phyloP scores from a whole-genome alignment of 2,888 invertebrate species.

The Chrysolina americana region DNA sequence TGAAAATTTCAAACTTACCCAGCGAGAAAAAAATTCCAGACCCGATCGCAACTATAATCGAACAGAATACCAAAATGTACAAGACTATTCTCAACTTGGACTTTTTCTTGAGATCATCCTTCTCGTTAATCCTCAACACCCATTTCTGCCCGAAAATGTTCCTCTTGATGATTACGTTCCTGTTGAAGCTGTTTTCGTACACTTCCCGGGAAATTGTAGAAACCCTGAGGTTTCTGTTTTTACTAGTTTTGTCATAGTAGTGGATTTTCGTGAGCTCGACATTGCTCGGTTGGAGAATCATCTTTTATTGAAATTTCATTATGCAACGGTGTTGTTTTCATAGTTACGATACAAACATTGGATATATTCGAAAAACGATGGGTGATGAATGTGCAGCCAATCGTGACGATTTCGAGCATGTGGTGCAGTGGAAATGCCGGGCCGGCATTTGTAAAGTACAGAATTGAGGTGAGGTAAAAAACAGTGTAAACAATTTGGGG shows the following conservation, averaged over 20 bases:
- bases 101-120: conserved; percentile 48
- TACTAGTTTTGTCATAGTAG: conserved; percentile 61
- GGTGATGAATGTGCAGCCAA: conserved; percentile 21
- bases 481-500: background rate
- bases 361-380: conserved; percentile 7
- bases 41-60: conserved; percentile 59
- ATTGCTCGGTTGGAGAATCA: conserved; percentile 57
- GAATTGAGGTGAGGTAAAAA: conserved; percentile 25
- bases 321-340: conserved; percentile 6
- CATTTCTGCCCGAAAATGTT: conserved; percentile 67
- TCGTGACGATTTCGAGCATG: conserved; percentile 34
- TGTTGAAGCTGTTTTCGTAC: conserved; percentile 57
- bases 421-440: conserved; percentile 27
- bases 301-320: conserved; percentile 36
- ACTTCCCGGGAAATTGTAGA: conserved; percentile 62
- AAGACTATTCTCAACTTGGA: conserved; percentile 50
- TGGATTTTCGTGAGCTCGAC: conserved; percentile 66
- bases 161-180: conserved; percentile 63
- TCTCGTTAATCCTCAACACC: conserved; percentile 67
- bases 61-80: conserved; percentile 61
- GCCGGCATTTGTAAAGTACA: conserved; percentile 1
- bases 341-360: conserved; percentile 42
- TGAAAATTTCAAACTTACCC: conserved; percentile 54
- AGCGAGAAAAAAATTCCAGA: conserved; percentile 62
- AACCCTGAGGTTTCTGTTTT: conserved; percentile 53